Evolutionary conservation across 1,140 invertebrate species (phyloP), one percentile per base, ranked within the genome.

Genomic region (Tenebrio molitor): DNA sequence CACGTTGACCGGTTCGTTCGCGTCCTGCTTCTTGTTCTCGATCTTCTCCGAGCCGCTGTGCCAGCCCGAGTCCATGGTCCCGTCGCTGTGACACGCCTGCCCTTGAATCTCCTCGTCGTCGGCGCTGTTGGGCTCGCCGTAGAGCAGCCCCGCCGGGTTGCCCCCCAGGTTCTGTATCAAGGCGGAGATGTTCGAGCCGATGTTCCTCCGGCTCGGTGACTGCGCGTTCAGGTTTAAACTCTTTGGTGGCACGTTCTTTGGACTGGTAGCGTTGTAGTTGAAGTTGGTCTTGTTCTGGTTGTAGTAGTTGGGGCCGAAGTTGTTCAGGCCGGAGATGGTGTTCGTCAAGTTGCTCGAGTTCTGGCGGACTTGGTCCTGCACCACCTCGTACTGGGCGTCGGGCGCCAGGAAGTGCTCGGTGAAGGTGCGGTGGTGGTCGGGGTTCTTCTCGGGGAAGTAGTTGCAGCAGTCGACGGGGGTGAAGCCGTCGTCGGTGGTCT

Each of bases 361-460:
- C 33, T 73, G 69, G 33, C 76, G 44, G 62, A 71, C 76, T 58
- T 68, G 74, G 41, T 87, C 85, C 42, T 84, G 85, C 25, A 89
- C 88, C 0, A 89, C 84, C 75, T 89, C 88, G 74, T 90, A 90
- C 70, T 90, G 88, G 2, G 88, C 88, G 76, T 89, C 88, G 0
- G 88, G 88, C 1, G 88, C 86, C 6, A 88, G 74, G 69, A 88
- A 88, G 0, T 84, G 81, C 10, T 84, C 82, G 4, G 74, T 64
- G 34, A 78, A 79, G 0, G 68, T 53, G 29, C 76, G 29, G 19
- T 76, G 73, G 1, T 74, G 68, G 5, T 74, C 72, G 21, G 34
- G 33, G 6, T 58, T 10, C 65, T 79, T 77, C 6, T 80, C 80
- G 15, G 74, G 70, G 29, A 80, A 77, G 36, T 79, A 81, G 44